Evolutionary conservation across 2,797 vertebrate species (phyloP).

Genomic region (Enteromius mattozi): DNA sequence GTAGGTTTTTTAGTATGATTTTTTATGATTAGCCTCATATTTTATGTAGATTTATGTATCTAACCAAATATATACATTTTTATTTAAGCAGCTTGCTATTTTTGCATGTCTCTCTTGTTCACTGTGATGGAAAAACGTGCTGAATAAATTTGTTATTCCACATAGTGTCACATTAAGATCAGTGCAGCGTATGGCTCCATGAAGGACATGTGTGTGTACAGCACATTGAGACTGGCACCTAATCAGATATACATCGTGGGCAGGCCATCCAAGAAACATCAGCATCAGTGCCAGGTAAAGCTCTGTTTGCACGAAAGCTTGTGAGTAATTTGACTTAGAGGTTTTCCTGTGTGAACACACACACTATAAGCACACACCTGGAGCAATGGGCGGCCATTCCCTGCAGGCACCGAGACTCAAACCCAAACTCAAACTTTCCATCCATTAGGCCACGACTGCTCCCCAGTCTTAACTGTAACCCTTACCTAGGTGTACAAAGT

Average conservation of each 20-base stretch:
- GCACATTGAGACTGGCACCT: conserved; percentile 87
- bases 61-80: not conserved
- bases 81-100: not conserved
- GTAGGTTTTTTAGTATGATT: not conserved
- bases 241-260: conserved; percentile 96
- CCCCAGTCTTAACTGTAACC: no score
- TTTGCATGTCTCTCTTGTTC: not conserved
- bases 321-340: no score
- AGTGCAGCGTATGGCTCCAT: conserved; percentile 95
- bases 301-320: not conserved
- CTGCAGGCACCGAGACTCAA: no score
- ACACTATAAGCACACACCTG: no score
- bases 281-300: conserved; percentile 93
- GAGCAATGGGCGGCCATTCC: no score
- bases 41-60: not conserved
- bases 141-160: conserved; percentile 7
- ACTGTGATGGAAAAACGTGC: not conserved
- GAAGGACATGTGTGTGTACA: conserved; percentile 98
- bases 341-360: no score
- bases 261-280: conserved; percentile 94
- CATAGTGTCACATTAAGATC: conserved; percentile 92
- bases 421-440: no score
- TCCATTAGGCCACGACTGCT: no score
- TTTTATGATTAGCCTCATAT: not conserved
- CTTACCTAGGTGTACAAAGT: no score